Evolutionary conservation across 2,797 vertebrate genomes (phyloP).

Genomic region (Phalloptychus januarius): DNA sequence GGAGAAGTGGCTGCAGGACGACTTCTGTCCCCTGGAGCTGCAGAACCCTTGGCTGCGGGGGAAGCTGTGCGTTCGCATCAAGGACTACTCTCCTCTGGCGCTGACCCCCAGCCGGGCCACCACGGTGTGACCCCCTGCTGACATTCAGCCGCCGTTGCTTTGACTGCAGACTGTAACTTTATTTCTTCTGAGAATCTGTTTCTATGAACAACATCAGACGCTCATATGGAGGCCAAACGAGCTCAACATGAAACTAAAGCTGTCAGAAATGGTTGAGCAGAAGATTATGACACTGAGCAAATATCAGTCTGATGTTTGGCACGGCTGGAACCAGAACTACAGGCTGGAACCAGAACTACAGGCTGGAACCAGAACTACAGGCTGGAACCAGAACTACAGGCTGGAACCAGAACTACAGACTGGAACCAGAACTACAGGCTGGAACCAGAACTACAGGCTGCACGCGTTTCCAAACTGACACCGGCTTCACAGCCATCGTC

Average conservation of each 20-base stretch:
- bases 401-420: too few relatives aligned
- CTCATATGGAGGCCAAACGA: constrained; percentile 71
- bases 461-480: constrained; percentile 45
- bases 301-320: constrained; percentile 47
- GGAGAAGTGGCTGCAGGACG: constrained; percentile 90
- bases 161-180: constrained; percentile 41
- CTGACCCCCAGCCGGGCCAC: constrained; percentile 86
- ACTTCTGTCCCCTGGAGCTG: constrained; percentile 86
- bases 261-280: constrained; percentile 49
- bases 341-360: too few relatives aligned
- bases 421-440: too few relatives aligned
- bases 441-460: too few relatives aligned
- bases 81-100: constrained; percentile 87
- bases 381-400: too few relatives aligned
- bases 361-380: too few relatives aligned
- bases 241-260: constrained; percentile 60
- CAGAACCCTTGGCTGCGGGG: constrained; percentile 84
- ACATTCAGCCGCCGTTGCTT: constrained; percentile 19
- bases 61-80: constrained; percentile 87
- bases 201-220: constrained; percentile 53
- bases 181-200: constrained; percentile 55
- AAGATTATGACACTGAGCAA: constrained; percentile 41
- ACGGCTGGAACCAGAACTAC: constrained; percentile 45
- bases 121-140: constrained; percentile 76
- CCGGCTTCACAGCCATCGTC: constrained; percentile 14